Evolutionary conservation across 2,888 invertebrate species (phyloP), one percentile per base, ranked within the genome.

Genomic region (Theristus sp.): DNA sequence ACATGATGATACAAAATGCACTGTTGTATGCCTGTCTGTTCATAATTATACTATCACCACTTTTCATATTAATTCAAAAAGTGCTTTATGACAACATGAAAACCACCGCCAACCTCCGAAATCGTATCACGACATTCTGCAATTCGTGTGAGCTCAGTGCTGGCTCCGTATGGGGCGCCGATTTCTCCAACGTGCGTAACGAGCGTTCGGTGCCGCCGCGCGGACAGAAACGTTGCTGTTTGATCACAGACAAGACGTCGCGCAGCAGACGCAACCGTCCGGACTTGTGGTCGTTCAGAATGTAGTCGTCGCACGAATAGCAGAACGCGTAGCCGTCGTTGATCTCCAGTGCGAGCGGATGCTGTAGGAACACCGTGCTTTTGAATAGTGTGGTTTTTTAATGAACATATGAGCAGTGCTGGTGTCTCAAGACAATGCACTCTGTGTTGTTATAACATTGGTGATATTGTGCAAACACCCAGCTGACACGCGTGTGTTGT

Each of bases 281-380:
- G 10, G 71, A 68, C 10, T 67, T 68, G 66, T 73, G 73, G 65
- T 75, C 74, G 64, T 73, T 73, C 57, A 74, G 60, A 17, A 74
- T 68, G 65, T 73, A 74, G 59, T 74, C 74, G 64, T 72, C 74
- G 69, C 75, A 75, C 13, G 67, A 69, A 65, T 74, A 75, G 64
- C 75, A 75, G 60, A 70, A 74, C 3, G 73, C 70, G 69, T 72
- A 73, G 67, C 70, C 73, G 24, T 73, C 71, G 65, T 74, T 73
- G 46, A 75, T 71, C 65, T 74, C 74, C 56, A 75, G 68, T 30
- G 71, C 70, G 49, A 75, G 64, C 20, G 74, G 71, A 64, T 75
- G 75, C 74, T 74, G 67, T 60, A 26, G 62, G n/a, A n/a, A n/a
- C n/a, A n/a, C n/a, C n/a, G n/a, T n/a, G n/a, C n/a, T n/a, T n/a